Base-by-base conservation (phyloP, 2,113 vertebrate species). In the Anser cygnoides region DNA sequence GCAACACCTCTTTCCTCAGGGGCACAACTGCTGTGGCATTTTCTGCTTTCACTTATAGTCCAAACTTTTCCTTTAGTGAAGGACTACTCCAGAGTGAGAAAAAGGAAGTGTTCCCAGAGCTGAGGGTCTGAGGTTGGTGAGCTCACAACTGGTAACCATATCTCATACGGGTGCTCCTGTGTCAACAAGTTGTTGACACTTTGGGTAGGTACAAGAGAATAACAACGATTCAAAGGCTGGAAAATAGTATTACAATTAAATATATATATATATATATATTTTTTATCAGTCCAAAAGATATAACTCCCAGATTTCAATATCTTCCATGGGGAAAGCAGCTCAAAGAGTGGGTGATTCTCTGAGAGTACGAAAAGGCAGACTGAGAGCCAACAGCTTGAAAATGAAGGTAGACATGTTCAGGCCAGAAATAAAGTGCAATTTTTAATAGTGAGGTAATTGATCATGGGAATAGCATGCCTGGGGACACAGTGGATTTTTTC, bases 91-190 rank as follows among this genome's bases (percentile, higher is more conserved):
- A 52, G 67, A 41, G 16, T 16, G 21, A 91, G 41, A 46, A 62
- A 90, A 71, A 23, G 9, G 8, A 16, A 20, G 52, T 44, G 3
- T 43, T 54, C 28, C 28, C 71, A 75, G 57, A 67, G 46, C n/a
- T 23, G 3, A 0, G 2, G 54, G 26, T 59, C 46, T 77, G 59
- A 1, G 2, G 9, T 1, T 33, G 50, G 25, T 13, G 35, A 81
- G 33, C 11, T 19, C 73, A 49, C 44, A 70, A 17, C 9, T 49
- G 43, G 72, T 46, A 79, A 61, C 17, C 3, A 29, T 57, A 37
- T 61, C 55, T 33, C 37, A 3, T 9, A 57, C 29, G 59, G 54
- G 28, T 43, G 11, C 18, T 72, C 13, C 14, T 81, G 29, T 78
- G 6, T 29, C 7, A 79, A 72, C 83, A 55, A 20, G 8, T 5